These are phyloP conservation scores for Papilio dardanus DNA, from an alignment of 1,140 invertebrate species.

Conservation along the genomic window DNA sequence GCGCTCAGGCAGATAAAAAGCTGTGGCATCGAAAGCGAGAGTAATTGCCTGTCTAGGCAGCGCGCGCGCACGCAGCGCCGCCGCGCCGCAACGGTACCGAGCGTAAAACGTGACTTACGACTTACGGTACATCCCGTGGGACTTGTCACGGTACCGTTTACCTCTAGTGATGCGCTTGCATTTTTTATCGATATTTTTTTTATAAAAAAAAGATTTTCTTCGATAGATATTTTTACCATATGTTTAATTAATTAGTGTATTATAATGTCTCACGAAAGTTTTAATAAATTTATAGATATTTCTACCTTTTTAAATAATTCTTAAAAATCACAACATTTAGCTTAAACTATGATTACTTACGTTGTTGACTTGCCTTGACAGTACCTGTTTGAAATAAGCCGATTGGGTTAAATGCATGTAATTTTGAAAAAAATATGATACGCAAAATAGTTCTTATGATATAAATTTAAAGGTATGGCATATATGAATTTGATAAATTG, in stretches of 20 bases:
- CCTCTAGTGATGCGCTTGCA: slow-evolving; percentile 32
- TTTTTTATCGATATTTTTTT: slow-evolving; percentile 32
- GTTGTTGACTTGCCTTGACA: slow-evolving; percentile 19
- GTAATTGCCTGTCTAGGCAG: slow-evolving; percentile 66
- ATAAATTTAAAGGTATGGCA: background rate
- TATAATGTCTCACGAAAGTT: too few species aligned
- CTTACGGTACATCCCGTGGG: slow-evolving; percentile 52
- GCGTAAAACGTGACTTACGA: slow-evolving; percentile 59
- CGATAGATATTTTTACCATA: too few species aligned
- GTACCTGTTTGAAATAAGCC: slow-evolving; percentile 30
- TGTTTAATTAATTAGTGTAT: too few species aligned
- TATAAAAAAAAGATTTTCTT: too few species aligned
- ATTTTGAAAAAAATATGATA: background rate
- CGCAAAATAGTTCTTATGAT: background rate
- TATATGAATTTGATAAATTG: too few species aligned
- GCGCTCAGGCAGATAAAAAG: slow-evolving; percentile 53
- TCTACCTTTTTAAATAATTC: background rate
- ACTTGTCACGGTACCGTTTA: slow-evolving; percentile 42
- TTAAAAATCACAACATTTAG: slow-evolving; percentile 4
- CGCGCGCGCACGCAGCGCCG: slow-evolving; percentile 50
- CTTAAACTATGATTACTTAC: slow-evolving; percentile 15
- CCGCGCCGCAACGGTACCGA: slow-evolving; percentile 65
- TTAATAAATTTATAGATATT: too few species aligned
- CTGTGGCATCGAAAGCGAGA: slow-evolving; percentile 71
- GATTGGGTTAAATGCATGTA: slow-evolving; percentile 11